Conservation (phyloP, 2,797 vertebrate species). For the Serranus cabrilla region DNA sequence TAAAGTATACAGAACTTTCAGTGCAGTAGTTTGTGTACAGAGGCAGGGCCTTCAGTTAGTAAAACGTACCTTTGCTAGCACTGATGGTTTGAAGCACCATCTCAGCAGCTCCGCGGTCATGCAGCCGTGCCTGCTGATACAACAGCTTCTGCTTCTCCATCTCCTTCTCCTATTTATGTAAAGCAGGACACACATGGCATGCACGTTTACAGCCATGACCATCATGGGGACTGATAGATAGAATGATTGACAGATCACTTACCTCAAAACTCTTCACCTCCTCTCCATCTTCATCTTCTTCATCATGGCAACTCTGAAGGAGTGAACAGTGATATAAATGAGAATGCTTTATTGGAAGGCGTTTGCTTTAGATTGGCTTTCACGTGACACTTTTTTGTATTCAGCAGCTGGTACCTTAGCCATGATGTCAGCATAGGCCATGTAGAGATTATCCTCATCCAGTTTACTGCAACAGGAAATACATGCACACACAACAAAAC, state of each 20-base stretch:
- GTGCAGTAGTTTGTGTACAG: not conserved
- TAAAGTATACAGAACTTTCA: not conserved
- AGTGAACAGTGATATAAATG: not conserved
- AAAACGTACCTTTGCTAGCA: slow-evolving; percentile 92
- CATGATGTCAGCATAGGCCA: slow-evolving; percentile 98
- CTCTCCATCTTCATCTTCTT: slow-evolving; percentile 94
- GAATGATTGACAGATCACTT: slow-evolving; percentile 63
- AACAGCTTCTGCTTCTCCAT: slow-evolving; percentile 98
- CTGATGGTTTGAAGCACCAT: slow-evolving; percentile 98
- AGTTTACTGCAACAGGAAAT: slow-evolving; percentile 88
- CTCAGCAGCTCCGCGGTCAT: slow-evolving; percentile 94
- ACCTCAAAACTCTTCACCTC: slow-evolving; percentile 99
- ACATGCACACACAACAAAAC: not conserved
- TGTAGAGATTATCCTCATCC: slow-evolving; percentile 96
- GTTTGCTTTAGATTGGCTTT: no score
- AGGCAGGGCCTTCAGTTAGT: not conserved
- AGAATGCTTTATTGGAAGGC: no score
- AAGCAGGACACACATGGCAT: slow-evolving; percentile 10
- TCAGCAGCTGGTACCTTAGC: slow-evolving; percentile 88
- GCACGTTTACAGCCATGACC: not conserved
- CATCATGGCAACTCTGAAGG: slow-evolving; percentile 94
- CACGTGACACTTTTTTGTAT: not conserved
- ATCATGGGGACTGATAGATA: slow-evolving; percentile 11
- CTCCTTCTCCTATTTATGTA: slow-evolving; percentile 92
- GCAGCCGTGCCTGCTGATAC: slow-evolving; percentile 95